Base-by-base conservation (phyloP, 2,888 invertebrate species). In the Ophraella communa region DNA sequence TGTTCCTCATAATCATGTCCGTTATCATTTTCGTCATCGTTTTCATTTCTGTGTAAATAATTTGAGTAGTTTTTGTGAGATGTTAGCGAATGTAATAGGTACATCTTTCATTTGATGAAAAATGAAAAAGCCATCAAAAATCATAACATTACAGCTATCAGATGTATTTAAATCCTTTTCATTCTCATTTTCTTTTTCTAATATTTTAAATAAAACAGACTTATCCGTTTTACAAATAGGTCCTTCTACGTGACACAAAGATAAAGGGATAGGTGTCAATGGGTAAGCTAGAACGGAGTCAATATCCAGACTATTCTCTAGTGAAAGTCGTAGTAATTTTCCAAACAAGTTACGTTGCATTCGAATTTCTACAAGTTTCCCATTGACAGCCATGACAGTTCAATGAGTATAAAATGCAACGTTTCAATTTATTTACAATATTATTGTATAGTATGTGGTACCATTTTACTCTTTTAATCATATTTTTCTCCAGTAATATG, bases 191-290 rank as follows among this genome's bases (percentile, higher is more conserved):
- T 27, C 47, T 55, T 59, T 54, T 44, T 63, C 59, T 44, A 66
- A 10, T 63, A 27, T 55, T 49, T 42, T 63, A 49, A 54, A 49
- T 56, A 55, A 59, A 55, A 49, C 54, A 64, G 60, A 64, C 58
- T 58, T 58, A 18, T 64, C 62, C n/a, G 64, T 67, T 49, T 67
- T 64, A 55, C 64, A 64, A 11, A 67, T 64, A 18, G 47, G 47
- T 49, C 61, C 66, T 53, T 64, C 66, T 21, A 64, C 35, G 33
- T 66, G 66, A 42, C 57, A 35, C 45, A 67, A n/a, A 33, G 62
- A 64, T 18, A 64, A 42, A 23, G 54, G 57, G 55, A 66, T 53
- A 10, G 56, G 18, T 52, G 57, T 60, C 30, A 61, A 60, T 8
- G 63, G 60, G 58, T 30, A 66, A 7, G 56, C 42, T 21, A 66